A percentile compares a stretch with the other conserved stretches of the same genome.
phyloP scores from a whole-genome alignment of 1,140 invertebrate genomes.

The Drosophila mauritiana region DNA sequence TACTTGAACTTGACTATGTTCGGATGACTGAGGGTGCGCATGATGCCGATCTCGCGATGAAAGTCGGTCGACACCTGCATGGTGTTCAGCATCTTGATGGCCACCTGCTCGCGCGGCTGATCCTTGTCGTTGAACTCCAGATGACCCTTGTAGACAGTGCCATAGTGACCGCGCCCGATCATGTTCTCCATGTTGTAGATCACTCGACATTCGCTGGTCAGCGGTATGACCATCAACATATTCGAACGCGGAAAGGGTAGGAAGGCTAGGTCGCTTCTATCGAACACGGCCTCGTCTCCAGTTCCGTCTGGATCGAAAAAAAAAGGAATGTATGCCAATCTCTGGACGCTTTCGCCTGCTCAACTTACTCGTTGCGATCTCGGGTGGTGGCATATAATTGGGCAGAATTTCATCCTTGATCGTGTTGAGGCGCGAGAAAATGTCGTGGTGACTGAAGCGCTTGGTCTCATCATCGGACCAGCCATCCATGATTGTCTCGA shows the following conservation, averaged over 20 bases:
- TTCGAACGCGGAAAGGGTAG: slow-evolving; percentile 13
- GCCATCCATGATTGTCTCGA: slow-evolving; percentile 91
- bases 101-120: slow-evolving; percentile 86
- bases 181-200: slow-evolving; percentile 59
- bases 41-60: slow-evolving; percentile 90
- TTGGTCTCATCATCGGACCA: slow-evolving; percentile 91
- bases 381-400: slow-evolving; percentile 33
- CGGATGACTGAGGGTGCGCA: slow-evolving; percentile 92
- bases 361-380: slow-evolving; percentile 36
- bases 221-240: slow-evolving; percentile 52
- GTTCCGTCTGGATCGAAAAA: slow-evolving; percentile 6
- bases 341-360: no score
- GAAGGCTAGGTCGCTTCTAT: neutral
- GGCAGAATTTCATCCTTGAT: slow-evolving; percentile 35
- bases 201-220: slow-evolving; percentile 64
- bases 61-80: slow-evolving; percentile 86
- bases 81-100: slow-evolving; percentile 90
- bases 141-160: slow-evolving; percentile 65
- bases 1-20: slow-evolving; percentile 95
- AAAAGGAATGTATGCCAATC: neutral
- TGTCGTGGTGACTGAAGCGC: slow-evolving; percentile 89
- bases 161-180: slow-evolving; percentile 77
- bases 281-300: slow-evolving; percentile 1
- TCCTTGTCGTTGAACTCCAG: slow-evolving; percentile 52
- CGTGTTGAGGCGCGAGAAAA: slow-evolving; percentile 65